Evolutionary conservation across 2,888 invertebrate species (phyloP).

Genomic region (Endomychus coccineus): DNA sequence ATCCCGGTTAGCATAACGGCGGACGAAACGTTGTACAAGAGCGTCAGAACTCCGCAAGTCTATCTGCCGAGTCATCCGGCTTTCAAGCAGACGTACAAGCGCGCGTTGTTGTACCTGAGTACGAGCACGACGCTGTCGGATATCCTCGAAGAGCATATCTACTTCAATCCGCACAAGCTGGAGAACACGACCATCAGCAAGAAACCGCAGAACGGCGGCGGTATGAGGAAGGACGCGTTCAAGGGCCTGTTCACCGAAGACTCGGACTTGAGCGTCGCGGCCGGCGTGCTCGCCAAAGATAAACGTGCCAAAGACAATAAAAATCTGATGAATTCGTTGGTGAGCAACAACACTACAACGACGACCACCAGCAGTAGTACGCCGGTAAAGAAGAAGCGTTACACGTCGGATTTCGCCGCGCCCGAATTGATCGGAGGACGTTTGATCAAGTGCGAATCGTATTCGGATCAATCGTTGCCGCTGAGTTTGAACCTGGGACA

Average conservation of each 20-base stretch:
- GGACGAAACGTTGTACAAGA: slow-evolving; percentile 41
- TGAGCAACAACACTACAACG: too few relatives aligned
- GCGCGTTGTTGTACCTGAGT: slow-evolving; percentile 65
- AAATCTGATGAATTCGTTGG: slow-evolving; percentile 47
- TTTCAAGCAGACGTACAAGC: slow-evolving; percentile 65
- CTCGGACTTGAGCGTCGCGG: slow-evolving; percentile 63
- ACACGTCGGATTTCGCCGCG: slow-evolving; percentile 25
- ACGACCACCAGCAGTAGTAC: too few relatives aligned
- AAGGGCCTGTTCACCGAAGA: slow-evolving; percentile 43
- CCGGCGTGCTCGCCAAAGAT: slow-evolving; percentile 82
- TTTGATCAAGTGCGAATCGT: slow-evolving; percentile 36
- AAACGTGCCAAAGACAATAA: slow-evolving; percentile 79
- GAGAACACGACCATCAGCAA: slow-evolving; percentile 21
- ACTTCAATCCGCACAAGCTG: slow-evolving; percentile 35
- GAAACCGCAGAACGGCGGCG: slow-evolving; percentile 8
- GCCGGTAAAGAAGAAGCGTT: slow-evolving; percentile 39
- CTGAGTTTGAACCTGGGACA: slow-evolving; percentile 39
- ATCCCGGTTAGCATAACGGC: slow-evolving; percentile 63
- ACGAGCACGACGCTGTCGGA: slow-evolving; percentile 68
- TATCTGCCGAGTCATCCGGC: slow-evolving; percentile 55
- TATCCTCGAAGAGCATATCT: slow-evolving; percentile 59
- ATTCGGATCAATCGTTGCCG: slow-evolving; percentile 39
- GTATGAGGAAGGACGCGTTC: slow-evolving; percentile 28
- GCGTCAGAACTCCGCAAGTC: slow-evolving; percentile 34
- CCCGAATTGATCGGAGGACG: slow-evolving; percentile 37